Percentiles rank a stretch among this genome's conserved stretches.
These are phyloP conservation scores for Embiotoca jacksoni DNA, from an alignment of 2,113 vertebrate genomes.

Conservation along the genomic window DNA sequence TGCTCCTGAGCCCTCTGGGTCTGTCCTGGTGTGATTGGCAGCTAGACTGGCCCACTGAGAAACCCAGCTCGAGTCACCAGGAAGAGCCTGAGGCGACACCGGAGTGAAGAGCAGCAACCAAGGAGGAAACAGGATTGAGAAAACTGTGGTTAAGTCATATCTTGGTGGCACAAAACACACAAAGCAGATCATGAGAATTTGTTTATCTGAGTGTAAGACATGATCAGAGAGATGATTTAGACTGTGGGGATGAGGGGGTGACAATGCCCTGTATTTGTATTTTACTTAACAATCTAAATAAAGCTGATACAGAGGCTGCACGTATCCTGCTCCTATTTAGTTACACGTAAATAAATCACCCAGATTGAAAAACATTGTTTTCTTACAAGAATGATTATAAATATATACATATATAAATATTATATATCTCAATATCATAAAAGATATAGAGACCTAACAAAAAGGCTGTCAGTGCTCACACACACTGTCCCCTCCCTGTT, in stretches of 20 bases:
- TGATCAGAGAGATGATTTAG: background rate
- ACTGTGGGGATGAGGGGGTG: background rate
- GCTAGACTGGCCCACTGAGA: constrained; percentile 97
- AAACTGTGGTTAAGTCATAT: constrained; percentile 9
- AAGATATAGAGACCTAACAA: constrained; percentile 7
- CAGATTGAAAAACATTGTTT: no score
- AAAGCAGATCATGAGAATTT: background rate
- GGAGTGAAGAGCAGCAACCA: constrained; percentile 1
- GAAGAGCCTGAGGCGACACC: constrained; percentile 68
- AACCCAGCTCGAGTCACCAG: constrained; percentile 90
- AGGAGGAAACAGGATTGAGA: constrained; percentile 8
- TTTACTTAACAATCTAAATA: background rate
- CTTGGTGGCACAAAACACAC: background rate
- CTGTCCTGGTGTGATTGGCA: constrained; percentile 94
- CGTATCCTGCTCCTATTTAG: no score
- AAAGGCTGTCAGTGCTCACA: constrained; percentile 20
- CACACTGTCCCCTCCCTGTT: constrained; percentile 15
- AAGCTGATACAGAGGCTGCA: background rate
- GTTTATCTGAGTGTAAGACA: background rate
- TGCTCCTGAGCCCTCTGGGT: constrained; percentile 89
- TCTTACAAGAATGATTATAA: no score
- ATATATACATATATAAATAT: no score
- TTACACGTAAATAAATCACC: no score
- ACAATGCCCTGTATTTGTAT: background rate
- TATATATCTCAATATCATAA: background rate